These are phyloP conservation scores for Hermetia illucens DNA, from an alignment of 1,140 invertebrate genomes.

Conservation along the genomic window DNA sequence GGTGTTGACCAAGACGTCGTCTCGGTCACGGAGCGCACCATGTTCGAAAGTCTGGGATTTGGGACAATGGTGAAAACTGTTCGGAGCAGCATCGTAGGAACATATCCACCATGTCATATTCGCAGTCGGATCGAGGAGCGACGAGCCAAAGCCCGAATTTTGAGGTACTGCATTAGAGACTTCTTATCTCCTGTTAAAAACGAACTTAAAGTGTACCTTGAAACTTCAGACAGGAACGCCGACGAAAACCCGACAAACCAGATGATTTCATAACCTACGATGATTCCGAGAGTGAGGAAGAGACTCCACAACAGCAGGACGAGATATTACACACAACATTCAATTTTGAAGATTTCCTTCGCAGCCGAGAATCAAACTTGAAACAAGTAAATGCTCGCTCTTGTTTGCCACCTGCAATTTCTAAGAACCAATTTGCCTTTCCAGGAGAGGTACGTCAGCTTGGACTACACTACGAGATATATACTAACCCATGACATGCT, in stretches of 20 bases:
- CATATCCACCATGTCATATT: constrained; percentile 56
- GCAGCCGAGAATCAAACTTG: constrained; percentile 55
- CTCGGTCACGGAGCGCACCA: too few species aligned
- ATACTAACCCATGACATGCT: constrained; percentile 80
- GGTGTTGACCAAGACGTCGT: too few species aligned
- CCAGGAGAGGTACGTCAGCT: constrained; percentile 48
- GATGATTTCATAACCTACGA: constrained; percentile 81
- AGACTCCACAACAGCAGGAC: constrained; percentile 50
- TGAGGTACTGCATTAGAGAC: constrained; percentile 29
- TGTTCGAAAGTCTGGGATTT: too few species aligned
- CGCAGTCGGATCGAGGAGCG: constrained; percentile 55
- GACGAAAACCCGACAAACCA: constrained; percentile 67
- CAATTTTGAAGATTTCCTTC: constrained; percentile 73
- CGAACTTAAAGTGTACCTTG: too few species aligned
- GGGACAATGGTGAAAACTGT: constrained; percentile 32
- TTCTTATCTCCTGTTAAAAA: not conserved
- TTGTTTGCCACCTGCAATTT: constrained; percentile 3
- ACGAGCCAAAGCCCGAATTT: constrained; percentile 43
- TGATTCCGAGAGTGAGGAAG: constrained; percentile 70
- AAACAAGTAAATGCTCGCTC: constrained; percentile 39
- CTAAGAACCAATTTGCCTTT: constrained; percentile 8
- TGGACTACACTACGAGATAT: constrained; percentile 67
- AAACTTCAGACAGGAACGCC: constrained; percentile 42
- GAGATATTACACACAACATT: constrained; percentile 63
- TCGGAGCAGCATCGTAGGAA: constrained; percentile 35